These are phyloP conservation scores for Turdus rufiventris DNA, from an alignment of 2,113 vertebrate species.

Conservation along the genomic window DNA sequence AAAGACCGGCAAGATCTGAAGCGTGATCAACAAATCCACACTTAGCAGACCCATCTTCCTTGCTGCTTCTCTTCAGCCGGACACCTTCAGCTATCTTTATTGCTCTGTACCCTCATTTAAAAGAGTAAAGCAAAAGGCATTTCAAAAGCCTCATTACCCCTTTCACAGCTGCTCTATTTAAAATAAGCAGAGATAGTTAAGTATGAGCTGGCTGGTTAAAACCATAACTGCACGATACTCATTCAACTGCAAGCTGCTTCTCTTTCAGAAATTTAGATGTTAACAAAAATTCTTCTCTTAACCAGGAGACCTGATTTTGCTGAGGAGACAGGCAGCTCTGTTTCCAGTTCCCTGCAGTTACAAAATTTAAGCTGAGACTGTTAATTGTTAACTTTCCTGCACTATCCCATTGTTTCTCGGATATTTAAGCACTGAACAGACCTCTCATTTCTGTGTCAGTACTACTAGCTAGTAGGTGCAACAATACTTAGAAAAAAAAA, in stretches of 20 bases:
- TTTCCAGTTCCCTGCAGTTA: conserved; percentile 75
- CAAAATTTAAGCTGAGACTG: conserved; percentile 69
- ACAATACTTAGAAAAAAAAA: conserved; percentile 37
- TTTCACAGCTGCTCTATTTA: conserved; percentile 39
- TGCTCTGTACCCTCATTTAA: conserved; percentile 68
- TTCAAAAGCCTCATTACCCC: conserved; percentile 34
- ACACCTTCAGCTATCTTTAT: conserved; percentile 52
- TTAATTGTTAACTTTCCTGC: conserved; percentile 71
- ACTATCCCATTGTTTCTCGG: conserved; percentile 71
- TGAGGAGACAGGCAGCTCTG: conserved; percentile 67
- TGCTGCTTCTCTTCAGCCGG: conserved; percentile 45
- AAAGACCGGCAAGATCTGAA: conserved; percentile 95
- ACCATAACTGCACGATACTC: conserved; percentile 48
- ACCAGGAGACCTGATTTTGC: conserved; percentile 70
- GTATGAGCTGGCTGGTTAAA: conserved; percentile 52
- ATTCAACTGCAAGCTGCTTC: conserved; percentile 60
- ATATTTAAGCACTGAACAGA: conserved; percentile 61
- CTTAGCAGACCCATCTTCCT: conserved; percentile 88
- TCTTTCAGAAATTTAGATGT: conserved; percentile 67
- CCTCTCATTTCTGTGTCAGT: conserved; percentile 47
- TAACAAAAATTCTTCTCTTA: conserved; percentile 60
- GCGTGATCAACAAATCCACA: conserved; percentile 90
- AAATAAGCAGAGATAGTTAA: conserved; percentile 63
- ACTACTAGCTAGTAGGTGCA: conserved; percentile 70
- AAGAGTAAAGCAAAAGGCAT: conserved; percentile 52